A percentile compares a stretch with the other conserved stretches of the same genome.
Evolutionary conservation across 2,113 vertebrate genomes (phyloP).

Genomic region (Ceyx margarethae): DNA sequence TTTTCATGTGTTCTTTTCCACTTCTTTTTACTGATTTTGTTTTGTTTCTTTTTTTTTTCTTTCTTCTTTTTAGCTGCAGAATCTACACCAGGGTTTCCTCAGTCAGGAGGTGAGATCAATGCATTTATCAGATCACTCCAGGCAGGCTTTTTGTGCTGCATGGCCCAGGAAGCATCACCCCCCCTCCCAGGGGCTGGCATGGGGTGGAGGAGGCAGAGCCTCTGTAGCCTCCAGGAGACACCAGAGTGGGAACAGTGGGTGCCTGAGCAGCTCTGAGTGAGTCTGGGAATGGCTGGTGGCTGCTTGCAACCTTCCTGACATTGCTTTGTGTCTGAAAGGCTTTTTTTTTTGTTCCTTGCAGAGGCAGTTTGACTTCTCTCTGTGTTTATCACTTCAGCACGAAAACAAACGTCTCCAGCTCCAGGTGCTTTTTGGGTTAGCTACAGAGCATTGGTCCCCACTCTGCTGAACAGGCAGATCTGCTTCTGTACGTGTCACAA

Average conservation of each 20-base stretch:
- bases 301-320: not conserved
- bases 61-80: not conserved
- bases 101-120: fast-evolving
- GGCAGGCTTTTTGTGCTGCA: not conserved
- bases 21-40: not conserved
- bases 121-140: fast-evolving
- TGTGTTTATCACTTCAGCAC: not conserved
- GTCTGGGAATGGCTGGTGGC: not conserved
- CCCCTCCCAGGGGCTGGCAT: fast-evolving
- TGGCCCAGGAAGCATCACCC: not conserved
- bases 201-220: not conserved
- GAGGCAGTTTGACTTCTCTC: not conserved
- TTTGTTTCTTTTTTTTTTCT: no score
- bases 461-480: not conserved
- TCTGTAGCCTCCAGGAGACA: not conserved
- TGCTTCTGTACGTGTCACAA: not conserved
- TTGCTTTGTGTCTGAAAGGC: not conserved
- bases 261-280: no score
- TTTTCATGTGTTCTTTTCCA: not conserved
- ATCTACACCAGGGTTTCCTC: not conserved
- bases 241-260: fast-evolving
- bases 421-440: not conserved
- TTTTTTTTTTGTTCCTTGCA: not conserved
- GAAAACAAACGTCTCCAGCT: not conserved
- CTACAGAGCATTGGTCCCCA: not conserved